These are phyloP conservation scores for Psittacula cyanocephala DNA, from an alignment of 2,113 vertebrate species.

Conservation along the genomic window DNA sequence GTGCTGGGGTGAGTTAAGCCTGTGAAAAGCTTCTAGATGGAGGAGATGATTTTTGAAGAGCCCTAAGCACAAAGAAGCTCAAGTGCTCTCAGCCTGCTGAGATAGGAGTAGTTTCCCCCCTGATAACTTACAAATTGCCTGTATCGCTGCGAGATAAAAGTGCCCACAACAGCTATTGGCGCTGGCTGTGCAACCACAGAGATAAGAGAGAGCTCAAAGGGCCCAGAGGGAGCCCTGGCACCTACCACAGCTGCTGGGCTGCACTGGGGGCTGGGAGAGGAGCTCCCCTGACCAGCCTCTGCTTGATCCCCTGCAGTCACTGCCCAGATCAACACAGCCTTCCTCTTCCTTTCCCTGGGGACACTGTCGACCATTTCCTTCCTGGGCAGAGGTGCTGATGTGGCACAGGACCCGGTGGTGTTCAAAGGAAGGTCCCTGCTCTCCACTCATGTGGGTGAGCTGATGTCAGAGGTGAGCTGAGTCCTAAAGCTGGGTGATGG, in stretches of 20 bases:
- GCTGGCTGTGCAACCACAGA: background rate
- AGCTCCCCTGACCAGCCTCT: background rate
- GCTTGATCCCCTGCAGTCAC: slow-evolving; percentile 38
- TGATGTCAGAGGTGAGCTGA: slow-evolving; percentile 58
- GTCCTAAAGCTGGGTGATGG: too few relatives aligned
- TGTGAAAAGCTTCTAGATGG: background rate
- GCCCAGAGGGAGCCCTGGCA: rapidly evolving
- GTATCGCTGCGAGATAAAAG: background rate
- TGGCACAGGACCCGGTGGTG: background rate
- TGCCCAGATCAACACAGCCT: slow-evolving; percentile 68
- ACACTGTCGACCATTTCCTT: slow-evolving; percentile 6
- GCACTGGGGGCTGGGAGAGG: background rate
- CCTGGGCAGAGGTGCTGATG: background rate
- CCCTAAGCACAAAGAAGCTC: background rate
- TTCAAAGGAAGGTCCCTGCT: slow-evolving; percentile 80
- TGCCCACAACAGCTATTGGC: background rate
- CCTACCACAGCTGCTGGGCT: background rate
- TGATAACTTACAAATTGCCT: background rate
- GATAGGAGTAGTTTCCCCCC: background rate
- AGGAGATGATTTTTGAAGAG: background rate
- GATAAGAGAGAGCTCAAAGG: background rate
- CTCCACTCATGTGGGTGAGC: background rate
- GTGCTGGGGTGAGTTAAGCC: background rate
- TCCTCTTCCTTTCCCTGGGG: slow-evolving; percentile 72
- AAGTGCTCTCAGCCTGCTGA: rapidly evolving